These are phyloP conservation scores for Actinia equina DNA, from an alignment of 64 coral and sea anemone genomes.

Conservation along the genomic window DNA sequence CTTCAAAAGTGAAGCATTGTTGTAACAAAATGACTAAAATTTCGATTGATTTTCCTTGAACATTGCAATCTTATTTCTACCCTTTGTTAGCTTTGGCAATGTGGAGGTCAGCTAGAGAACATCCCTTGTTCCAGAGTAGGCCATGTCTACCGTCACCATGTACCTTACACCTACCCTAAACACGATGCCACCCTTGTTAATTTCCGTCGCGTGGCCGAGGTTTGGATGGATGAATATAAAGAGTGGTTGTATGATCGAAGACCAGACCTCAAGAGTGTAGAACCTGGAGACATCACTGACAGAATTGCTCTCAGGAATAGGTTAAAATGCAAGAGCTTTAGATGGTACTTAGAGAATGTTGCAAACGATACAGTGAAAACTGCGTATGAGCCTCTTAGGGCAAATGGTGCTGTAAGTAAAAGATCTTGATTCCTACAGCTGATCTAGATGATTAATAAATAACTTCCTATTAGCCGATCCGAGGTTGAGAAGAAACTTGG, in stretches of 20 bases:
- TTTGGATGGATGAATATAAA: slow-evolving; percentile 99
- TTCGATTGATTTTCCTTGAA: too few relatives aligned
- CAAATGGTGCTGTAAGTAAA: slow-evolving; percentile 62
- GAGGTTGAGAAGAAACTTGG: too few relatives aligned
- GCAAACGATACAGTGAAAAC: slow-evolving; percentile 93
- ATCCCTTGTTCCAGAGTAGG: slow-evolving; percentile 95
- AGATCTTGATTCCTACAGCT: too few relatives aligned
- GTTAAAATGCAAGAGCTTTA: slow-evolving; percentile 96
- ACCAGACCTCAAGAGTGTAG: slow-evolving; percentile 70
- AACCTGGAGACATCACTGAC: slow-evolving; percentile 90
- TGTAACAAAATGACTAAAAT: too few relatives aligned
- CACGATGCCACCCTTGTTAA: slow-evolving; percentile 86
- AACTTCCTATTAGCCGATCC: too few relatives aligned
- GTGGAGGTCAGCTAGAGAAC: slow-evolving; percentile 96
- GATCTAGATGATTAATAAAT: too few relatives aligned
- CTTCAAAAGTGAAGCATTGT: too few relatives aligned
- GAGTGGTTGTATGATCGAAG: slow-evolving; percentile 91
- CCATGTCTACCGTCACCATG: slow-evolving; percentile 92
- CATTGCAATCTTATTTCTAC: neutral
- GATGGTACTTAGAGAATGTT: slow-evolving; percentile 94
- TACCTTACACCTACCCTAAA: slow-evolving; percentile 95
- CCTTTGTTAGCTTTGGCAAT: slow-evolving; percentile 79
- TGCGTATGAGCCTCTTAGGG: slow-evolving; percentile 78
- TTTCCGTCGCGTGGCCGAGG: slow-evolving; percentile 91
- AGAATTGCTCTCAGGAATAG: slow-evolving; percentile 78